Conservation (phyloP, 2,113 vertebrate genomes). For the Herpetotheres cachinnans region DNA sequence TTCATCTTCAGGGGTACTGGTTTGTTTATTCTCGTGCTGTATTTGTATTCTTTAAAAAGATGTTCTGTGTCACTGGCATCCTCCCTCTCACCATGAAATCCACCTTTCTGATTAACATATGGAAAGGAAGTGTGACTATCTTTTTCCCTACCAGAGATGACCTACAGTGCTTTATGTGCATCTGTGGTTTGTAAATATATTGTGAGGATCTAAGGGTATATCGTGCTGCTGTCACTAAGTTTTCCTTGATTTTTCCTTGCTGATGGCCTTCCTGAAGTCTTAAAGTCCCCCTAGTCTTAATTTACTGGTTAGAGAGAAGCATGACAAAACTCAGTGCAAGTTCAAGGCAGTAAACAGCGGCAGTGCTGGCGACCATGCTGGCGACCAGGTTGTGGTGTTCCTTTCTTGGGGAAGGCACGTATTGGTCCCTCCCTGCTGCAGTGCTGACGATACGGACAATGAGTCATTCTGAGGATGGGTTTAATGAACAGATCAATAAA, state of each 20-base stretch:
- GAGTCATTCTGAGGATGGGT: not conserved
- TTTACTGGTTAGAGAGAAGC: not conserved
- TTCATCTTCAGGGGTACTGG: not conserved
- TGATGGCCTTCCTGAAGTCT: not conserved
- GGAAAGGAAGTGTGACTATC: not conserved
- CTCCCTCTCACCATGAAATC: not conserved
- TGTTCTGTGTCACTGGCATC: not conserved
- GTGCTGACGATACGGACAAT: not conserved
- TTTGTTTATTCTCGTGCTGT: not conserved
- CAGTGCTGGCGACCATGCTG: not conserved
- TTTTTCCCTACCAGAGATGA: not conserved
- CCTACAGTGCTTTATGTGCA: not conserved
- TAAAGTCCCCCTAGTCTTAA: not conserved
- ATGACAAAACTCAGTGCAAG: not conserved
- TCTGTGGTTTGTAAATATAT: not conserved
- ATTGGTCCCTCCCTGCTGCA: not conserved
- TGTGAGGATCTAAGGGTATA: not conserved
- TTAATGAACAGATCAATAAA: not conserved
- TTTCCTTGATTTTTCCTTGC: not conserved
- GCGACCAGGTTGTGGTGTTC: accelerated
- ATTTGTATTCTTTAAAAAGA: not conserved
- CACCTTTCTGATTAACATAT: not conserved
- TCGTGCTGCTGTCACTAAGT: not conserved
- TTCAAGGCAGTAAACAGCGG: not conserved
- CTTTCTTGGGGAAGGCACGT: accelerated